Conservation (phyloP, 2,888 invertebrate genomes). For the Danaus chrysippus region DNA sequence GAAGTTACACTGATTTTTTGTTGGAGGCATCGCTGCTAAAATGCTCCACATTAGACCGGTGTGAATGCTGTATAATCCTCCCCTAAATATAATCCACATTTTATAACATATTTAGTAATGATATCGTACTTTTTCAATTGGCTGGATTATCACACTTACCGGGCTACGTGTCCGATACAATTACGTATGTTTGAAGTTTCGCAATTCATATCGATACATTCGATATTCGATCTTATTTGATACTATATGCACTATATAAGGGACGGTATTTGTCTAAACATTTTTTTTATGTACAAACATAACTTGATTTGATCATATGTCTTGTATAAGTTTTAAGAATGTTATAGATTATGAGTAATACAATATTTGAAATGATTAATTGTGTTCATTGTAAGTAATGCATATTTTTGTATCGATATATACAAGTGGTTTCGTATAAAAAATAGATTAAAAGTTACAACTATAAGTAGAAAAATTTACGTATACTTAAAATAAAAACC, state of each 20-base stretch:
- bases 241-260: slow-evolving; percentile 39
- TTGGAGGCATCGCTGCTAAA: slow-evolving; percentile 70
- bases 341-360: slow-evolving; percentile 15
- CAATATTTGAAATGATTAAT: slow-evolving; percentile 20
- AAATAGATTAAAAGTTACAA: too few species aligned
- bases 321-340: slow-evolving; percentile 18
- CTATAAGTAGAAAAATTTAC: too few species aligned
- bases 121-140: slow-evolving; percentile 49
- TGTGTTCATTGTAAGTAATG: slow-evolving; percentile 10
- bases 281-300: slow-evolving; percentile 17
- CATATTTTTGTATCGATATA: neutral
- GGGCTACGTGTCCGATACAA: slow-evolving; percentile 58
- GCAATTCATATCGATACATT: slow-evolving; percentile 46
- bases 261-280: slow-evolving; percentile 39
- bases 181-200: slow-evolving; percentile 57
- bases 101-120: slow-evolving; percentile 44
- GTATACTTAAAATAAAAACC: too few species aligned
- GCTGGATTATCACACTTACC: slow-evolving; percentile 60
- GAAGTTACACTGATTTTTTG: slow-evolving; percentile 78
- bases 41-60: slow-evolving; percentile 77
- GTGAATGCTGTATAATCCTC: slow-evolving; percentile 65
- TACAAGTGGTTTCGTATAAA: too few species aligned
- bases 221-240: slow-evolving; percentile 55
- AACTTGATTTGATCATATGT: slow-evolving; percentile 23
- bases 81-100: slow-evolving; percentile 42